These are phyloP conservation scores for Orchesella flavescens DNA, from an alignment of 2,888 invertebrate species.

Conservation along the genomic window DNA sequence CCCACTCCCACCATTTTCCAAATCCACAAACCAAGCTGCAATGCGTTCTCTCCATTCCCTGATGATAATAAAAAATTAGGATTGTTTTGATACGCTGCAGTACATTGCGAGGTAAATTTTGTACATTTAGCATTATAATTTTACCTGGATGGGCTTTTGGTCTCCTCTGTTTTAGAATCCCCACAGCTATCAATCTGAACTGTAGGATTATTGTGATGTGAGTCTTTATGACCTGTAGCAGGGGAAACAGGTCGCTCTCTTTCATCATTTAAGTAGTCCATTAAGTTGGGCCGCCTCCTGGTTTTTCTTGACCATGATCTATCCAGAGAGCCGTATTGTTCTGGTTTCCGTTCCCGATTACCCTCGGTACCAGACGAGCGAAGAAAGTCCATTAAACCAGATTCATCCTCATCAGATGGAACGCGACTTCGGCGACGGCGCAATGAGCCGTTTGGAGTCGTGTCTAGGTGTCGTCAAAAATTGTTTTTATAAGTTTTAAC, in stretches of 20 bases:
- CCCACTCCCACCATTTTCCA: conserved; percentile 80
- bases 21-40: conserved; percentile 91
- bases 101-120: background rate
- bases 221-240: conserved; percentile 63
- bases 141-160: conserved; percentile 68
- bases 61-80: background rate
- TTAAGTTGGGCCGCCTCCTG: conserved; percentile 85
- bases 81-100: too few species aligned
- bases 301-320: conserved; percentile 91
- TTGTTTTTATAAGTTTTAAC: too few species aligned
- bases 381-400: conserved; percentile 88
- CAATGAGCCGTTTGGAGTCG: conserved; percentile 91
- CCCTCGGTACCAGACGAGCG: conserved; percentile 82
- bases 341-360: conserved; percentile 81
- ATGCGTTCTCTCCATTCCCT: conserved; percentile 93
- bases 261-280: conserved; percentile 81
- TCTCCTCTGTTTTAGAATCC: conserved; percentile 30
- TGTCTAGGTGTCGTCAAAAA: too few species aligned
- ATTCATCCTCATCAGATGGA: conserved; percentile 87
- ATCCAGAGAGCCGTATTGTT: conserved; percentile 78
- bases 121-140: background rate
- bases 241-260: conserved; percentile 84
- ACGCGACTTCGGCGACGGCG: conserved; percentile 86
- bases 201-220: conserved; percentile 64
- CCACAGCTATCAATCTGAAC: conserved; percentile 66